Evolutionary conservation across 2,797 vertebrate genomes (phyloP).

Genomic region (Pristis pectinata): DNA sequence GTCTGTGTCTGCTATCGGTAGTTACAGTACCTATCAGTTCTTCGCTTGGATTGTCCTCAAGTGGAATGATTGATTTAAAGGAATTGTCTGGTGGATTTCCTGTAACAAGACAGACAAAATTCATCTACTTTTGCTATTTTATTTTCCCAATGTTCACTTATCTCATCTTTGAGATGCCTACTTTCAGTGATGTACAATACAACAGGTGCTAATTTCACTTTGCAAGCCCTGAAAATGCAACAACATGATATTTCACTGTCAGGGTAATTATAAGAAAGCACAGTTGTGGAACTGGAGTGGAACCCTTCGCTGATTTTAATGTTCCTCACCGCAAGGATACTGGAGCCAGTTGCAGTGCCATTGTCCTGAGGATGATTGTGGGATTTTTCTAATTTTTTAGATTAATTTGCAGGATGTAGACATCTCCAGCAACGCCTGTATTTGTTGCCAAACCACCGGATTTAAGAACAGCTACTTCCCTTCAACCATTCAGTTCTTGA

Average conservation of each 20-base stretch:
- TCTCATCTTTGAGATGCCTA: background rate
- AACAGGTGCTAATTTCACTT: background rate
- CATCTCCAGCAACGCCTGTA: too few species aligned
- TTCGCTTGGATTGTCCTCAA: background rate
- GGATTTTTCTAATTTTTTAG: background rate
- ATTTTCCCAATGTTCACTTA: background rate
- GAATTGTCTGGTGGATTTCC: background rate
- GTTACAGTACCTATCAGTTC: background rate
- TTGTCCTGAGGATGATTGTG: background rate
- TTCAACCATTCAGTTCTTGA: too few species aligned
- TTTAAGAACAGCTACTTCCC: too few species aligned
- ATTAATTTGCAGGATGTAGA: too few species aligned
- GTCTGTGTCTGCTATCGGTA: background rate
- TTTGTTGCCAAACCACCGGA: too few species aligned
- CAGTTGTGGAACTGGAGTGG: background rate
- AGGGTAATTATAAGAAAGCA: too few species aligned
- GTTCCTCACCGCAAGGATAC: background rate
- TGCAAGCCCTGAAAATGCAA: background rate
- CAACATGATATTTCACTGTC: background rate
- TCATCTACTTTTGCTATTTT: background rate
- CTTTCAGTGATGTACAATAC: background rate
- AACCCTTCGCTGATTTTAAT: background rate
- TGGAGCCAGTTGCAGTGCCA: background rate
- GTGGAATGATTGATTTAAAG: conserved; percentile 7
- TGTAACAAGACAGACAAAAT: background rate